Percentiles rank a stretch among this genome's conserved stretches.
These are phyloP conservation scores for Sphaeramia orbicularis DNA, from an alignment of 2,797 vertebrate genomes.

Conservation along the genomic window DNA sequence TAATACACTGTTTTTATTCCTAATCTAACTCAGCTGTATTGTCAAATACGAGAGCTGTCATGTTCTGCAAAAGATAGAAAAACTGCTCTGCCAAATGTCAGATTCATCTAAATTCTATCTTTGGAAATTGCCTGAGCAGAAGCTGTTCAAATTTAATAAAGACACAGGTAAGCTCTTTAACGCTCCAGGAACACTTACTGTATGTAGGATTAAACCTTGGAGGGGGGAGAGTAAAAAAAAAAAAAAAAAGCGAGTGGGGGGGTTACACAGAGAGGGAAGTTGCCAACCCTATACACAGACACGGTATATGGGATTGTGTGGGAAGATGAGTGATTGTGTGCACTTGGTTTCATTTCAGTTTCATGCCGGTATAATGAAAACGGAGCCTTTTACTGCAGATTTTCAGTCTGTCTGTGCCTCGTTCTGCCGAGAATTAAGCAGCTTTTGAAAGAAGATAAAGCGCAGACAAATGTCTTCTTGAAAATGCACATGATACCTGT, in stretches of 20 bases:
- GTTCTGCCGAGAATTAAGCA: conserved; percentile 49
- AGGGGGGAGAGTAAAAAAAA: conserved; percentile 25
- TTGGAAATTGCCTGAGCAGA: conserved; percentile 49
- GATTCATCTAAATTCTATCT: conserved; percentile 62
- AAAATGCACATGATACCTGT: conserved; percentile 23
- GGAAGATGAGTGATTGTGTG: conserved; percentile 43
- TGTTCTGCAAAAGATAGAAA: conserved; percentile 40
- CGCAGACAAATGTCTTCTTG: conserved; percentile 42
- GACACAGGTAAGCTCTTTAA: conserved; percentile 77
- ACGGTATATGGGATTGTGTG: conserved; percentile 29
- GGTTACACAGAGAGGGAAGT: conserved; percentile 32
- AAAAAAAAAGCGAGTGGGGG: no score
- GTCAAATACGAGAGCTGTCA: conserved; percentile 43
- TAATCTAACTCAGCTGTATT: conserved; percentile 8
- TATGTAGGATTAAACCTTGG: conserved; percentile 60
- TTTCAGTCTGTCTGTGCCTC: conserved; percentile 18
- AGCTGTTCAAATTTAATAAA: conserved; percentile 71
- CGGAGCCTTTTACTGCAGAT: conserved; percentile 21
- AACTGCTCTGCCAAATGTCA: conserved; percentile 64
- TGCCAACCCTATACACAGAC: conserved; percentile 28
- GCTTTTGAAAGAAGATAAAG: conserved; percentile 50
- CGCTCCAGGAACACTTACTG: conserved; percentile 58
- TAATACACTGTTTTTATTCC: conserved; percentile 3
- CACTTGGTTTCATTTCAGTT: conserved; percentile 40
- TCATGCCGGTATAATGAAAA: conserved; percentile 23